Conservation (phyloP, 2,888 invertebrate genomes). For the Blera fallax region DNA sequence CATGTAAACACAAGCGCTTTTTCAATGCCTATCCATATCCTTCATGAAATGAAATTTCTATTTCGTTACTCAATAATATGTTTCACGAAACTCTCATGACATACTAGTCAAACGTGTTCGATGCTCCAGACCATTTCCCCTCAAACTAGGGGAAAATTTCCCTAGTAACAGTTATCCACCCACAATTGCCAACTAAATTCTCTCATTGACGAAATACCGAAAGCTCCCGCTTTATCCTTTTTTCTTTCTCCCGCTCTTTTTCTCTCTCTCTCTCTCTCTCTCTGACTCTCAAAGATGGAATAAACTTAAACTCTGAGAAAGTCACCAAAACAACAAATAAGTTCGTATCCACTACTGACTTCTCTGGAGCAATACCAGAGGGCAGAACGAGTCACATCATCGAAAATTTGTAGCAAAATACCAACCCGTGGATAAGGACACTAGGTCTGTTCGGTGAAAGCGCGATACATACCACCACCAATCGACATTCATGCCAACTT, state of each 20-base stretch:
- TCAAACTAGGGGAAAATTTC: slow-evolving; percentile 58
- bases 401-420: slow-evolving; percentile 43
- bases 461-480: slow-evolving; percentile 19
- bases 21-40: neutral
- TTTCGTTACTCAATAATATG: neutral
- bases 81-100: neutral
- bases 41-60: neutral
- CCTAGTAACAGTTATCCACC: slow-evolving; percentile 52
- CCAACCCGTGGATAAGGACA: slow-evolving; percentile 49
- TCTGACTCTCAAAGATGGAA: neutral
- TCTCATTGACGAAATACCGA: neutral
- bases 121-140: slow-evolving; percentile 21
- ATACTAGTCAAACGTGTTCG: neutral
- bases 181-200: neutral
- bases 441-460: slow-evolving; percentile 39
- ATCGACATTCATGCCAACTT: slow-evolving; percentile 52
- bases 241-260: neutral
- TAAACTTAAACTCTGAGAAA: neutral
- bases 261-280: neutral
- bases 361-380: slow-evolving; percentile 67
- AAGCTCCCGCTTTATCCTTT: slow-evolving; percentile 1
- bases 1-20: neutral
- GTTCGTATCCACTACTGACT: slow-evolving; percentile 29
- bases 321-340: neutral
- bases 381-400: slow-evolving; percentile 63